Base-by-base conservation (phyloP, 2,888 invertebrate species). In the Fragum fragum region DNA sequence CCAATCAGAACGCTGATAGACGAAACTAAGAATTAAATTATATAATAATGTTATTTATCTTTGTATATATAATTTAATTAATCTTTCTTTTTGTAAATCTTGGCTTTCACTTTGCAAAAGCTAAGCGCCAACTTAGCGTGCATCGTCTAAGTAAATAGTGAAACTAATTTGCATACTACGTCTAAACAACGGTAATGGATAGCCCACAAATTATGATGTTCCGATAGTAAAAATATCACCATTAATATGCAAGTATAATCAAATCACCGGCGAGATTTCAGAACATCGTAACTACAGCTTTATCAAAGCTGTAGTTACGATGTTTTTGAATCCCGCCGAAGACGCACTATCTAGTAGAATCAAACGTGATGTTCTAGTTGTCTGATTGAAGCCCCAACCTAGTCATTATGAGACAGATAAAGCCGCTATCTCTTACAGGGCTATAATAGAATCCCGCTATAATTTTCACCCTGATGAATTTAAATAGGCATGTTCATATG, bases 201-300 rank as follows among this genome's bases (percentile, higher is more conserved):
- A 23, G 21, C 9, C 66, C 66, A 39, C 36, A 73, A 61, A 73
- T 73, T 73, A 73, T 73, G 73, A 61, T 73, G 61, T 28, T 63
- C 36, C 29, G 61, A 73, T 63, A 73, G 73, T 42, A 63, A 47
- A 42, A 61, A 39, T 61, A 26, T 63, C 71, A 36, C 28, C 61
- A 73, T 73, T 73, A 73, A 73, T 73, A 73, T 73, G 73, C 73
- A 63, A 39, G 29, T 73, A 73, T 73, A 73, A 73, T 73, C 73
- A 63, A n/a, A 47, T 36, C 9, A 9, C 9, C 32, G 32, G 32
- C 32, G 32, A 9, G 9, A 36, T 36, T 36, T 36, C 32, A 36
- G 9, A 36, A 36, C 9, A 36, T 36, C 32, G 32, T 36, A 36
- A 36, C 32, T 36, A 36, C 32, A 36, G 32, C 32, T 36, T 36